Percentiles rank a stretch among this genome's conserved stretches.
Evolutionary conservation across 92 coral and sea anemone species (phyloP).

Genomic region (Siderastrea radians): DNA sequence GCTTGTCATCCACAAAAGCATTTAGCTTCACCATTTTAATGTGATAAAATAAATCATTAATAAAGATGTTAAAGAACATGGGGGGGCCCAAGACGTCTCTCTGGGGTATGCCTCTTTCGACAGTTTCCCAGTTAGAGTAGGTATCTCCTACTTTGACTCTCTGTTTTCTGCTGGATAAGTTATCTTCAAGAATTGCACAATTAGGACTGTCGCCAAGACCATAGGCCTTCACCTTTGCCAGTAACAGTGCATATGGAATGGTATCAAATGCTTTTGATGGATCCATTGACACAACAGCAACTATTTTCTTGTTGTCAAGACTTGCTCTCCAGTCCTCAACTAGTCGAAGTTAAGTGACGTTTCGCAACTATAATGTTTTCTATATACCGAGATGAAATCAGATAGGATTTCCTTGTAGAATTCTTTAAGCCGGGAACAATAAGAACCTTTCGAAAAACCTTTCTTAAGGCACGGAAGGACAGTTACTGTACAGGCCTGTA

Average conservation of each 20-base stretch:
- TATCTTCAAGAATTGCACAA: conserved; percentile 26
- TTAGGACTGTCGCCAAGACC: neutral
- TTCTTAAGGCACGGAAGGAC: conserved; percentile 59
- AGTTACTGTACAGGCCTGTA: conserved; percentile 40
- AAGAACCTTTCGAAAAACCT: conserved; percentile 38
- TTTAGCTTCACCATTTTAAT: conserved; percentile 41
- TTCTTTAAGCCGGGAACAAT: conserved; percentile 22
- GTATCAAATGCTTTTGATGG: conserved; percentile 9
- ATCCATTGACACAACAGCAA: conserved; percentile 22
- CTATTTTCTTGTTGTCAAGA: conserved; percentile 14
- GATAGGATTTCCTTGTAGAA: conserved; percentile 35
- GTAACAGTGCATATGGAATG: neutral
- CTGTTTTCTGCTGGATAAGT: conserved; percentile 26
- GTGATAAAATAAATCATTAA: conserved; percentile 46
- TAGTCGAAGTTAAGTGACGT: conserved; percentile 26
- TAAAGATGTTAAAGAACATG: conserved; percentile 46
- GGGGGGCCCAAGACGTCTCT: conserved; percentile 61
- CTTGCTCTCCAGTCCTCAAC: conserved; percentile 44
- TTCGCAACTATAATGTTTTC: conserved; percentile 30
- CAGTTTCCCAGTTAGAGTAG: neutral
- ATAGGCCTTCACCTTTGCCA: neutral
- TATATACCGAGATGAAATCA: conserved; percentile 45
- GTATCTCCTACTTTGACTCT: conserved; percentile 10
- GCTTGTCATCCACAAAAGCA: conserved; percentile 53
- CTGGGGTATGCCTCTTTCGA: conserved; percentile 31